Evolutionary conservation across 2,113 vertebrate genomes (phyloP).

Genomic region (Syngnathus typhle): DNA sequence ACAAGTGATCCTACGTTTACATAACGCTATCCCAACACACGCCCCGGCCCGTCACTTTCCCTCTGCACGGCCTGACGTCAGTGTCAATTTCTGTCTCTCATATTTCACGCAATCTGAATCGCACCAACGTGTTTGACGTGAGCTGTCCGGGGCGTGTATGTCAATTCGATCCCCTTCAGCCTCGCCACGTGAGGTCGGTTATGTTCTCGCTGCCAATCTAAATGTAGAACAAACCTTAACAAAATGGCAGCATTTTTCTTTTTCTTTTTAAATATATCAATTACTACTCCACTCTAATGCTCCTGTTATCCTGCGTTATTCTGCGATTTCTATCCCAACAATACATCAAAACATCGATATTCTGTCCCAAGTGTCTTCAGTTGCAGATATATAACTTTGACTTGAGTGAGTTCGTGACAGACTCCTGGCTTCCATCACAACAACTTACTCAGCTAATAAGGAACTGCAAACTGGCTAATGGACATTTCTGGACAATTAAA

Average conservation of each 20-base stretch:
- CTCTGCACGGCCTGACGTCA: conserved; percentile 39
- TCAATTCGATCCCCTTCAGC: not conserved
- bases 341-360: not conserved
- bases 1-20: conserved; percentile 56
- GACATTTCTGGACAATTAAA: conserved; percentile 26
- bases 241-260: not conserved
- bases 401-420: not conserved
- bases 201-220: not conserved
- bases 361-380: not conserved
- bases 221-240: not conserved
- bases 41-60: conserved; percentile 18
- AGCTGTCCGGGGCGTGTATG: not conserved
- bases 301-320: not conserved
- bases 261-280: not conserved
- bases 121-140: conserved; percentile 1
- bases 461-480: conserved; percentile 22
- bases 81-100: not conserved
- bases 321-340: not conserved
- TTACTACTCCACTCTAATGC: not conserved
- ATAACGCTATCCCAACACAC: conserved; percentile 43
- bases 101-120: not conserved
- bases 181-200: too few relatives aligned
- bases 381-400: conserved; percentile 7
- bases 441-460: conserved; percentile 27
- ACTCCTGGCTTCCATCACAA: conserved; percentile 24